Evolutionary conservation across 2,888 invertebrate genomes (phyloP), one percentile per base, ranked within the genome.

Genomic region (Drosophila pseudotakahashii): DNA sequence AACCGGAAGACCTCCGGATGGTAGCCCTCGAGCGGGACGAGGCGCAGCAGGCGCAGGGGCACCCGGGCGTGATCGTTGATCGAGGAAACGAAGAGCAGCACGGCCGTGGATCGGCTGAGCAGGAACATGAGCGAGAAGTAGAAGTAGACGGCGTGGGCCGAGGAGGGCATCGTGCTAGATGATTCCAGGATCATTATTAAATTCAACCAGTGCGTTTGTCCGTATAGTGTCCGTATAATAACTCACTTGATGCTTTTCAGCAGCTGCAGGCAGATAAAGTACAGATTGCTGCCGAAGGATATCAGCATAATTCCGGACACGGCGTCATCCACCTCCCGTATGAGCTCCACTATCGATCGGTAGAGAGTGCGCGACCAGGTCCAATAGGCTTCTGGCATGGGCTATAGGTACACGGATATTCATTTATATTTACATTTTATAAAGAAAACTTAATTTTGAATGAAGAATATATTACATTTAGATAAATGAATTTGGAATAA

Each of bases 211-310:
- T n/a, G n/a, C n/a, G n/a, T n/a, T 9, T 7, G 26, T n/a, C n/a
- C 9, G 26, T 26, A 26, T 26, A 6, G 26, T 26, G 26, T 26
- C 26, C 26, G 26, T 26, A 26, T 26, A 26, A 6, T 2, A 10
- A 30, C 88, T 77, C 72, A 92, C 92, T 91, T 93, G 75, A 94
- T 92, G 55, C 93, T 94, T 83, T 93, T 92, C 53, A 94, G 91
- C 42, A 94, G 90, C 75, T 94, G 94, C 44, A 94, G 92, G 72
- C 94, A 93, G 73, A 94, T 93, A 75, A 94, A 94, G 82, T 93
- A 94, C 34, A 94, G 90, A 90, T 94, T 94, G 68, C 93, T 93
- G 26, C 93, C 93, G 81, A 94, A 94, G 4, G 94, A 93, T 0
- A 94, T 78, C 44, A 94, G 89, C 45, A 93, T 92, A 55, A 94